Evolutionary conservation across 1,140 invertebrate genomes (phyloP), one percentile per base, ranked within the genome.

Genomic region (Saccostrea echinata): DNA sequence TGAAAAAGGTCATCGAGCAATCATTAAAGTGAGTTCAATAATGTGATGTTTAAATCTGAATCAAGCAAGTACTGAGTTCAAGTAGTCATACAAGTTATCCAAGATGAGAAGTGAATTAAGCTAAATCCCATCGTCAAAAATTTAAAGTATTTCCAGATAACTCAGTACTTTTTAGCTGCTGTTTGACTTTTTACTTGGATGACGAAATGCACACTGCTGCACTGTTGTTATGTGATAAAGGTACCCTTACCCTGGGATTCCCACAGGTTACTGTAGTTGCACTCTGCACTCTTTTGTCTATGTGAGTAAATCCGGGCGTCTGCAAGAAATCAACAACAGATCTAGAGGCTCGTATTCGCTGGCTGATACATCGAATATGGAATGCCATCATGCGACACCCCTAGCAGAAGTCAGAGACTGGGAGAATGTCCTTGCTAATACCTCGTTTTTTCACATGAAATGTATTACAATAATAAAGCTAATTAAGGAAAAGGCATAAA

Each of bases 261-360:
- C 13, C 27, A 27, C 27, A 12, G 16, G 30, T 13, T 11, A 27
- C 24, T 12, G 27, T 33, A 13, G 30, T 16, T 2, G 68, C 24
- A 76, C 68, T 30, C 68, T 76, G 68, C 11, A 76, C 68, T 33
- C 68, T 27, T 33, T 30, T 76, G 68, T 76, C 68, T 33, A 27
- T 76, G 27, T 76, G 68, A 27, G 27, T 16, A 76, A 30, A 33
- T 13, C 13, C 68, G 12, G 68, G 68, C 33, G 68, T 30, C 33
- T 27, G 68, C 30, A 76, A 33, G 24, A 76, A 76, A 30, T 76
- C 68, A 12, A 76, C 27, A 27, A 27, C 68, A 76, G 68, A 18
- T 76, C 68, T 76, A 30, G 27, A 76, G 9, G 68, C 68, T 27
- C 68, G 68, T 76, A 76, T 76, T 27, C 27, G 33, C 68, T 76